phyloP scores from a whole-genome alignment of 2,888 invertebrate genomes.

The Asteroscopus sphinx region DNA sequence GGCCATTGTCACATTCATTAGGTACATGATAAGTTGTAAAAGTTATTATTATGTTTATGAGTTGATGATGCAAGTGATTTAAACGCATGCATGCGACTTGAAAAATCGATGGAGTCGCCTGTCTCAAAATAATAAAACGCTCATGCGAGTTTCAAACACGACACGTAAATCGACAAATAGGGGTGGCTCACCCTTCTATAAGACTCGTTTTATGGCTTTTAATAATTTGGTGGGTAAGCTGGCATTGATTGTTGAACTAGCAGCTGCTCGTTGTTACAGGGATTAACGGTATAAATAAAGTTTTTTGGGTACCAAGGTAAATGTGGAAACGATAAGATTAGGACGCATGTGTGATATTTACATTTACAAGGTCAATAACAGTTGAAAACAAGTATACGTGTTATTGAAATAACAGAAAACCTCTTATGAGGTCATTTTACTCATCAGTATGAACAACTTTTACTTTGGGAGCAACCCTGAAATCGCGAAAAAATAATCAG shows the following conservation, averaged over 20 bases:
- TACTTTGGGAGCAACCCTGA: no score
- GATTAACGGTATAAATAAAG: constrained; percentile 80
- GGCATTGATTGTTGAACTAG: constrained; percentile 84
- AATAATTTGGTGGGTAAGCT: constrained; percentile 87
- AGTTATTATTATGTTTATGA: constrained; percentile 28
- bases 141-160: constrained; percentile 82
- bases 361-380: constrained; percentile 37
- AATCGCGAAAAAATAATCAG: no score
- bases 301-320: constrained; percentile 71
- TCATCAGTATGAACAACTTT: no score
- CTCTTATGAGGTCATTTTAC: no score
- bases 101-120: constrained; percentile 80
- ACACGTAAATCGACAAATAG: constrained; percentile 79
- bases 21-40: constrained; percentile 16
- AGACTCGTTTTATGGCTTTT: constrained; percentile 89
- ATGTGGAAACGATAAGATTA: constrained; percentile 71
- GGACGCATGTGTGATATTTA: constrained; percentile 58
- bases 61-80: constrained; percentile 32
- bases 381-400: no score
- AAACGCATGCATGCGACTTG: constrained; percentile 48
- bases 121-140: constrained; percentile 81
- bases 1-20: constrained; percentile 7
- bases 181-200: constrained; percentile 87
- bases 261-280: constrained; percentile 82
- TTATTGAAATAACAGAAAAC: no score